A percentile compares a stretch with the other conserved stretches of the same genome.
Evolutionary conservation across 37 sponge, comb jelly and placozoan genomes (phyloP).

Genomic region (Halisarca cf. caerulea): DNA sequence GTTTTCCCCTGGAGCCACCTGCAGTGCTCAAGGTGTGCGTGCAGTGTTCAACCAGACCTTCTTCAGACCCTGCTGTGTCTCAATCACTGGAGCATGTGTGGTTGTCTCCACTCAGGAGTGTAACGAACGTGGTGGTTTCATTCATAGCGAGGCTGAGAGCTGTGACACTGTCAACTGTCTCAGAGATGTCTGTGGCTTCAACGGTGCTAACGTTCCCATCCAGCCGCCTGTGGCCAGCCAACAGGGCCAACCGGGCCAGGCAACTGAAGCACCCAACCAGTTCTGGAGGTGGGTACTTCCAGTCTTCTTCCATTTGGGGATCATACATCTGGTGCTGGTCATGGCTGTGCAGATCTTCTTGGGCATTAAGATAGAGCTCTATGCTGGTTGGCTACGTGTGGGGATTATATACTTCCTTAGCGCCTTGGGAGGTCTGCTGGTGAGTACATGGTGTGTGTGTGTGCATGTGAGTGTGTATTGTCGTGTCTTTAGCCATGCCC

Average conservation of each 20-base stretch:
- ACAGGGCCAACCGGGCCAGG: conserved; percentile 32
- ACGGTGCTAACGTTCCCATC: conserved; percentile 50
- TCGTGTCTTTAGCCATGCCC: background rate
- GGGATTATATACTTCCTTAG: conserved; percentile 86
- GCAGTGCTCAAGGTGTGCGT: background rate
- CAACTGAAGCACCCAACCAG: conserved; percentile 58
- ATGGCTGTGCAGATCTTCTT: conserved; percentile 78
- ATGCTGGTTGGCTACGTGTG: conserved; percentile 90
- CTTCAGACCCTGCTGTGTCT: conserved; percentile 91
- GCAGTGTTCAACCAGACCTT: background rate
- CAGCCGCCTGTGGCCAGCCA: background rate
- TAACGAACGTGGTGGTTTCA: conserved; percentile 56
- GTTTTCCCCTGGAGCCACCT: background rate
- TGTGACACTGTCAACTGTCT: conserved; percentile 88
- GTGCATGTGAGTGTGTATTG: background rate
- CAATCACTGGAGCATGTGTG: conserved; percentile 87
- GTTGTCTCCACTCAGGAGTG: conserved; percentile 70
- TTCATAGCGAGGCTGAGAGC: conserved; percentile 46
- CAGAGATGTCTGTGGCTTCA: conserved; percentile 82
- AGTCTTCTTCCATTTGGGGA: conserved; percentile 83
- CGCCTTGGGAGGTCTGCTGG: conserved; percentile 93
- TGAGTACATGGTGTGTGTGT: conserved; percentile 42
- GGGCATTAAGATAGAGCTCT: conserved; percentile 91
- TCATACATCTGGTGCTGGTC: conserved; percentile 75
- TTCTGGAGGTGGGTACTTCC: conserved; percentile 84